These are phyloP conservation scores for Pseudomyrmex flavicornis DNA, from an alignment of 1,140 invertebrate genomes.

Conservation along the genomic window DNA sequence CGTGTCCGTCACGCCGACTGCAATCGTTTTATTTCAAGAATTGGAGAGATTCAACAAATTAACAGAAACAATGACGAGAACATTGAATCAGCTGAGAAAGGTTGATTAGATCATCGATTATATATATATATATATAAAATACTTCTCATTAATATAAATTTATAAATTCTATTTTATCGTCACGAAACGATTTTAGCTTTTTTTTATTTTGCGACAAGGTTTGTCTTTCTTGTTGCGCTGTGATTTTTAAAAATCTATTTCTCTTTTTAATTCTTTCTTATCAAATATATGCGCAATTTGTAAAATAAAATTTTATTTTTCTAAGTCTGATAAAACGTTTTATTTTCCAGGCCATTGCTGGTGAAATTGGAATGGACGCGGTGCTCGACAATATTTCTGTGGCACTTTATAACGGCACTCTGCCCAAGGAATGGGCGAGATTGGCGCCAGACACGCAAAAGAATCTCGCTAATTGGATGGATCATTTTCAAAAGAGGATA, in stretches of 20 bases:
- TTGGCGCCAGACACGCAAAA: constrained; percentile 94
- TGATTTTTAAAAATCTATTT: not conserved
- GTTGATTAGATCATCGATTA: constrained; percentile 78
- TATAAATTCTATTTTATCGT: not conserved
- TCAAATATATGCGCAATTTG: too few relatives aligned
- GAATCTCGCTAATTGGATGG: constrained; percentile 94
- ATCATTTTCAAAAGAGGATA: constrained; percentile 91
- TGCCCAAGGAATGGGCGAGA: constrained; percentile 93
- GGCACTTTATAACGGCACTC: constrained; percentile 92
- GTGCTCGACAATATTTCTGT: constrained; percentile 92
- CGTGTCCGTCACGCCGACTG: constrained; percentile 91
- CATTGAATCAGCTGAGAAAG: constrained; percentile 90
- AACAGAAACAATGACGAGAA: constrained; percentile 89
- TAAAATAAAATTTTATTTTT: too few relatives aligned
- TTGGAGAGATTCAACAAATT: constrained; percentile 94
- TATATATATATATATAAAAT: too few relatives aligned
- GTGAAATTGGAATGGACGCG: constrained; percentile 96
- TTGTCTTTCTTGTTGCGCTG: too few relatives aligned
- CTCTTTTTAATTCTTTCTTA: not conserved
- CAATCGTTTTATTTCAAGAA: constrained; percentile 95
- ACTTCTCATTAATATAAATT: not conserved
- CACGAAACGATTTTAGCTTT: too few relatives aligned
- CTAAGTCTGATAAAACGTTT: not conserved
- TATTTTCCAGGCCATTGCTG: constrained; percentile 89
- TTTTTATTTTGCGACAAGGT: not conserved